Evolutionary conservation across 2,113 vertebrate species (phyloP).

Genomic region (Athene cunicularia): DNA sequence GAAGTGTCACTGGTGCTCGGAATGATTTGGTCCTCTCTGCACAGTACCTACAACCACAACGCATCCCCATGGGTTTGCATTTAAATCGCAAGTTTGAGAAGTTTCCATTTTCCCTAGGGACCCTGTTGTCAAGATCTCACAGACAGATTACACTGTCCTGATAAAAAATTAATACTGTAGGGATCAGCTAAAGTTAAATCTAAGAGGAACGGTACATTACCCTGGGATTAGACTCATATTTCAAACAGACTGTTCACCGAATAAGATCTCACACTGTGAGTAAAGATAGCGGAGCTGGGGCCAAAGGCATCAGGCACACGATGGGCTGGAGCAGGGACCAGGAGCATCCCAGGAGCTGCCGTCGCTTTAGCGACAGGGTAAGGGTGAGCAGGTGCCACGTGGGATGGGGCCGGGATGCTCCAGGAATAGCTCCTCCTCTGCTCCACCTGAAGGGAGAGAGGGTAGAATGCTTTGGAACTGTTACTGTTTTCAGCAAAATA

Average conservation of each 20-base stretch:
- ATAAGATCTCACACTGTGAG: background rate
- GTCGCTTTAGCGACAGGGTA: too few species aligned
- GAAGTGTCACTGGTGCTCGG: background rate
- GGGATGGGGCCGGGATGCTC: rapidly evolving
- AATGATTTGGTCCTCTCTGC: background rate
- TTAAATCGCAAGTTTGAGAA: background rate
- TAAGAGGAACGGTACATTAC: background rate
- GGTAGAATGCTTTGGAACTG: background rate
- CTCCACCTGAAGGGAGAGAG: background rate
- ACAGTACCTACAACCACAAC: background rate
- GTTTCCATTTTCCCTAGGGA: background rate
- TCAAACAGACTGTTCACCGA: background rate
- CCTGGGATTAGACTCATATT: background rate
- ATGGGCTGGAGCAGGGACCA: rapidly evolving
- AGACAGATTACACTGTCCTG: background rate
- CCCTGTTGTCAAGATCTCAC: background rate
- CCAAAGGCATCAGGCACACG: background rate
- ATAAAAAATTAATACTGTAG: background rate
- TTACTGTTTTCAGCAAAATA: background rate
- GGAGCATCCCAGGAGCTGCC: background rate
- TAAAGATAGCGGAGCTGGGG: background rate
- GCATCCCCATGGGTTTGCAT: background rate
- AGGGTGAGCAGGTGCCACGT: too few species aligned
- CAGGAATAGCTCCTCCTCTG: background rate
- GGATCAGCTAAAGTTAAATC: background rate